Evolutionary conservation across 1,140 invertebrate species (phyloP).

Genomic region (Bombyx mandarina): DNA sequence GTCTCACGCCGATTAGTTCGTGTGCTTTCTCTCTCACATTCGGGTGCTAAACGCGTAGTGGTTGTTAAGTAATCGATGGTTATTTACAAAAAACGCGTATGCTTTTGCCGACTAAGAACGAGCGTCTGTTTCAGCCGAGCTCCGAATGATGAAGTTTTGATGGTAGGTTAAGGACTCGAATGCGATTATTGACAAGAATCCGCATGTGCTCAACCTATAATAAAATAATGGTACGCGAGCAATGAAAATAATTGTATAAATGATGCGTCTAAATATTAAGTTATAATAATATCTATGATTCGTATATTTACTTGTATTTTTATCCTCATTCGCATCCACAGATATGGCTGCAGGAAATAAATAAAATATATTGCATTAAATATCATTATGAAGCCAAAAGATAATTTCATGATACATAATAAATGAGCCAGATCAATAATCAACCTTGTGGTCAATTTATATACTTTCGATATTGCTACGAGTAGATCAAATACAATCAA

Average conservation of each 20-base stretch:
- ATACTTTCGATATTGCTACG: too few relatives aligned
- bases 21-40: constrained; percentile 9
- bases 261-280: constrained; percentile 33
- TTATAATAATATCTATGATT: constrained; percentile 24
- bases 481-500: too few relatives aligned
- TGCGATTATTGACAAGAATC: too few relatives aligned
- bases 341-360: constrained; percentile 52
- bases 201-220: not conserved
- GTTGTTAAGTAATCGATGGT: not conserved
- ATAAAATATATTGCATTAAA: constrained; percentile 53
- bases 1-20: constrained; percentile 6
- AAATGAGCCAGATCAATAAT: not conserved
- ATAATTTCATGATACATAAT: constrained; percentile 18
- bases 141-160: too few relatives aligned
- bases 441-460: too few relatives aligned
- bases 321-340: constrained; percentile 47
- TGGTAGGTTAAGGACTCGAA: too few relatives aligned
- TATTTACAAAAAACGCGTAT: too few relatives aligned
- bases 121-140: too few relatives aligned
- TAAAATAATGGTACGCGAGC: constrained; percentile 14
- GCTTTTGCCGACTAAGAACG: too few relatives aligned
- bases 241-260: constrained; percentile 27
- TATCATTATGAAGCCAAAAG: constrained; percentile 34
- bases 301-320: constrained; percentile 50
- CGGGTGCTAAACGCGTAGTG: constrained; percentile 3